Percentiles rank a stretch among this genome's conserved stretches.
Evolutionary conservation across 2,113 vertebrate genomes (phyloP).

Genomic region (Cynocephalus volans): DNA sequence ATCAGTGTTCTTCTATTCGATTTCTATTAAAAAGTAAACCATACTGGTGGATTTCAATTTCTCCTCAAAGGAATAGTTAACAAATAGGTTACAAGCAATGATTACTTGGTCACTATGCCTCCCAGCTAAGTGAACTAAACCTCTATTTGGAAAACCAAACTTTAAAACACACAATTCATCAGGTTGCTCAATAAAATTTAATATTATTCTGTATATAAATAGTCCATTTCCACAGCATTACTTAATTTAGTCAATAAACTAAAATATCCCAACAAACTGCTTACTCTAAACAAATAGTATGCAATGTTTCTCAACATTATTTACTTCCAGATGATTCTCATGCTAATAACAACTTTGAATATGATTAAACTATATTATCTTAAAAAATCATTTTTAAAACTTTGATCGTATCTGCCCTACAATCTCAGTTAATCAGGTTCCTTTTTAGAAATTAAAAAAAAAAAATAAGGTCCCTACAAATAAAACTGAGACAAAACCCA

Average conservation of each 20-base stretch:
- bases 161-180: constrained; percentile 58
- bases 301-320: constrained; percentile 5
- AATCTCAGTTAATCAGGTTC: not conserved
- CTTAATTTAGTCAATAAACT: constrained; percentile 26
- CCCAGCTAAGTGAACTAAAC: constrained; percentile 63
- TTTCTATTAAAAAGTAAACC: constrained; percentile 66
- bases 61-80: constrained; percentile 74
- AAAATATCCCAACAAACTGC: not conserved
- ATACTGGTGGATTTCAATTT: constrained; percentile 68
- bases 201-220: constrained; percentile 56
- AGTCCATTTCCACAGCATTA: constrained; percentile 42
- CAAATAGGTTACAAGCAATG: constrained; percentile 71
- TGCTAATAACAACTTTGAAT: not conserved
- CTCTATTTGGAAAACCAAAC: constrained; percentile 71
- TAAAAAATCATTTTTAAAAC: constrained; percentile 16
- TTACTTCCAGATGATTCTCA: not conserved
- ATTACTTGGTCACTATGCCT: constrained; percentile 73
- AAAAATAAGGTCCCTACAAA: not conserved
- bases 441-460: constrained; percentile 1
- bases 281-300: not conserved
- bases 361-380: not conserved
- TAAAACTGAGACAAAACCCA: not conserved
- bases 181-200: constrained; percentile 45
- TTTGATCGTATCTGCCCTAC: not conserved
- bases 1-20: constrained; percentile 71